Conservation (phyloP, 2,888 invertebrate genomes). For the Drosophila affinis region DNA sequence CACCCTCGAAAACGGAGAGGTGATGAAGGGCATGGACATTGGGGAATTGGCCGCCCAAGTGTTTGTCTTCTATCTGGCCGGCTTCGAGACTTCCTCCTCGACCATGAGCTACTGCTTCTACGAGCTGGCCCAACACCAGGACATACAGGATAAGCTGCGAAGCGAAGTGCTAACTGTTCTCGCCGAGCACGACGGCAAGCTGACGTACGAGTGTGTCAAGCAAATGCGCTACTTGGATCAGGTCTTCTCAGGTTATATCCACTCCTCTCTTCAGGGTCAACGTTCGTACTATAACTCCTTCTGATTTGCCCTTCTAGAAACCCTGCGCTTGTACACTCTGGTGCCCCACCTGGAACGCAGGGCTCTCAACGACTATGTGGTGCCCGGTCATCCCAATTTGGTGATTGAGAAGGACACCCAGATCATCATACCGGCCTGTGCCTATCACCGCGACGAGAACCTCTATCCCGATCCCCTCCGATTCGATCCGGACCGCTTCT, state of each 20-base stretch:
- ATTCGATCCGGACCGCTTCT: slow-evolving; percentile 87
- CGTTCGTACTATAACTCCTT: background rate
- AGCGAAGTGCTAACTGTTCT: slow-evolving; percentile 83
- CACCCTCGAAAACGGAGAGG: slow-evolving; percentile 70
- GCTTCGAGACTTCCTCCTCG: slow-evolving; percentile 85
- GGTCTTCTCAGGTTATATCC: slow-evolving; percentile 83
- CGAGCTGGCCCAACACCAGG: slow-evolving; percentile 84
- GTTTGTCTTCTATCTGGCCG: slow-evolving; percentile 85
- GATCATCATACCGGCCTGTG: slow-evolving; percentile 78
- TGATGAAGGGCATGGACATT: slow-evolving; percentile 65
- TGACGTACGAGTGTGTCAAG: slow-evolving; percentile 81
- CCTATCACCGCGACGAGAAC: slow-evolving; percentile 85
- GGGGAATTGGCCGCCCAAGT: slow-evolving; percentile 85
- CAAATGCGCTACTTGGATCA: slow-evolving; percentile 84
- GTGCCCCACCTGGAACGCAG: slow-evolving; percentile 84
- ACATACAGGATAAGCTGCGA: slow-evolving; percentile 83
- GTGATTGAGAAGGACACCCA: slow-evolving; percentile 83
- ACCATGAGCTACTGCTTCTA: slow-evolving; percentile 84
- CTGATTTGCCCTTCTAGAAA: slow-evolving; percentile 82
- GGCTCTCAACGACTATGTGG: slow-evolving; percentile 84
- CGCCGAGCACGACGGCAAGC: slow-evolving; percentile 78
- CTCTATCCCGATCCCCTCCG: slow-evolving; percentile 85
- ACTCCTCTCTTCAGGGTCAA: background rate
- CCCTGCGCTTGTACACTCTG: slow-evolving; percentile 85
- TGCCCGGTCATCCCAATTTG: slow-evolving; percentile 84